phyloP scores from a whole-genome alignment of 2,113 vertebrate genomes.

The Uria aalge region DNA sequence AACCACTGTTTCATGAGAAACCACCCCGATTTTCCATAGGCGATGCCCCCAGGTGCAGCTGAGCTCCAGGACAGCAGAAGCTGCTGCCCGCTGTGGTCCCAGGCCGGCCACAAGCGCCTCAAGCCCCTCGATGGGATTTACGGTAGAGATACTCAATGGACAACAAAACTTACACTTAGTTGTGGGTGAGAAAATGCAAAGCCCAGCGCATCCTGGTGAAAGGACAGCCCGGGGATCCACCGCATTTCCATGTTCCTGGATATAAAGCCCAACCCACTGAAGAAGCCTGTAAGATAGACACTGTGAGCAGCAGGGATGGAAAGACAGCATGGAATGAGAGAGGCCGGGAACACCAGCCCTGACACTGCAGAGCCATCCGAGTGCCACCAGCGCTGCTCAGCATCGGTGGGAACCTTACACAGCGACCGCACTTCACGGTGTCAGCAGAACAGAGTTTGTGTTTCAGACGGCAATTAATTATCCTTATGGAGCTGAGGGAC shows the following conservation, averaged over 20 bases:
- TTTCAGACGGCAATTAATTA: neutral
- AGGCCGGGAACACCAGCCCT: neutral
- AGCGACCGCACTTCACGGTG: rapidly evolving
- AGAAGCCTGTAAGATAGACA: no score
- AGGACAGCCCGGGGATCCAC: neutral
- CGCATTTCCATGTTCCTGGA: rapidly evolving
- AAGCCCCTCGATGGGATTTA: neutral
- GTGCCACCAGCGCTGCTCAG: neutral
- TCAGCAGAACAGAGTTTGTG: neutral
- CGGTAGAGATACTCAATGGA: no score
- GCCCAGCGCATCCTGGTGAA: neutral
- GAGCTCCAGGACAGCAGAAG: neutral
- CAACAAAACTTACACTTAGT: no score
- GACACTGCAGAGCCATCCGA: neutral
- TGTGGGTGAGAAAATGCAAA: neutral
- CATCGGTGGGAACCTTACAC: neutral
- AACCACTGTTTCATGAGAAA: neutral
- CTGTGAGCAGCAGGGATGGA: rapidly evolving
- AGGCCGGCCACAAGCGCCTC: neutral
- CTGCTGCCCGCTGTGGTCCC: neutral
- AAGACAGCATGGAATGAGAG: neutral
- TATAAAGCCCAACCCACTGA: no score
- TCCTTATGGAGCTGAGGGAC: neutral
- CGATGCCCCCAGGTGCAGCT: no score
- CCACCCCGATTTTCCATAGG: neutral